Percentiles rank a stretch among this genome's conserved stretches.
phyloP scores from a whole-genome alignment of 2,113 vertebrate species.

The Carettochelys insculpta region DNA sequence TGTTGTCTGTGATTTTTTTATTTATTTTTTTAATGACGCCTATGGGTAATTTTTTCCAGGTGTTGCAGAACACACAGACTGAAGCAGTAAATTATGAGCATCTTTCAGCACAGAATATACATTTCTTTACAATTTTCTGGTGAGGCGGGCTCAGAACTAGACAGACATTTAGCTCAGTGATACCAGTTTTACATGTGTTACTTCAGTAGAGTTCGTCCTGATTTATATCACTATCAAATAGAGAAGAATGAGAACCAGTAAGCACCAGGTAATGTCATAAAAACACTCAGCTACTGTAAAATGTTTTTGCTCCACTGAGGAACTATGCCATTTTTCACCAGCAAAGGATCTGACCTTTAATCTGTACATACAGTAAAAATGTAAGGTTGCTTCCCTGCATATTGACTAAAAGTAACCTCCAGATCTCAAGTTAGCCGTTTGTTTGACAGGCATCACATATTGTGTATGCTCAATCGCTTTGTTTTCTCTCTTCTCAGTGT shows the following conservation, averaged over 20 bases:
- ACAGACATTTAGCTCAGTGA: not conserved
- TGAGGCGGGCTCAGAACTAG: not conserved
- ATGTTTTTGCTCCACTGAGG: not conserved
- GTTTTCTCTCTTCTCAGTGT: slow-evolving; percentile 79
- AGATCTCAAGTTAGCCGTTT: not conserved
- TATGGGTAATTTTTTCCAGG: not conserved
- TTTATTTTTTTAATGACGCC: not conserved
- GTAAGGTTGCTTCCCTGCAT: not conserved
- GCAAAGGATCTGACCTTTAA: not conserved
- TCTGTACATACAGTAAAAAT: not conserved
- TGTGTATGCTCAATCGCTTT: not conserved
- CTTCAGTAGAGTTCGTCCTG: not conserved
- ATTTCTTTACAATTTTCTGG: not conserved
- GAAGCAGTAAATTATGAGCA: not conserved
- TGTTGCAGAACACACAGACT: not conserved
- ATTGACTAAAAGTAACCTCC: not conserved
- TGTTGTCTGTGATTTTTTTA: not conserved
- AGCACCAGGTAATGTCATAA: not conserved
- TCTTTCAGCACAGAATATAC: not conserved
- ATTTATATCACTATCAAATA: not conserved
- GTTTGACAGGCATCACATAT: not conserved
- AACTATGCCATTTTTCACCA: not conserved
- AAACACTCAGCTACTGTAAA: not conserved
- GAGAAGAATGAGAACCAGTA: not conserved
- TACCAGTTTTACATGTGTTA: not conserved